These are phyloP conservation scores for Echiichthys vipera DNA, from an alignment of 2,797 vertebrate species.

Conservation along the genomic window DNA sequence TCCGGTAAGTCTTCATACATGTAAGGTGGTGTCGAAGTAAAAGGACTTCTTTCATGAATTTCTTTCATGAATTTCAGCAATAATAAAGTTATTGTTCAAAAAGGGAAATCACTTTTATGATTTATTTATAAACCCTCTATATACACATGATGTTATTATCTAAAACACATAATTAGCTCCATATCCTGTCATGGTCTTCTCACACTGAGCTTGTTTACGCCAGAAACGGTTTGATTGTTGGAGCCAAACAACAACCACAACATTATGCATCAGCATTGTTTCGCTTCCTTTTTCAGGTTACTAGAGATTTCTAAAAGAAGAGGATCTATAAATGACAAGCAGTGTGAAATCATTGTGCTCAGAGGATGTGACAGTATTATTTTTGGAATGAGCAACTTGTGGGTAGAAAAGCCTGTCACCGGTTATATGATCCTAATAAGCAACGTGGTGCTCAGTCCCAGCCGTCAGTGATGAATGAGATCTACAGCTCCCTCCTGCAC, in stretches of 20 bases:
- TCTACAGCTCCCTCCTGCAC: slow-evolving; percentile 32
- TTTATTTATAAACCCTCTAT: too few species aligned
- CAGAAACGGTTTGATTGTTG: slow-evolving; percentile 16
- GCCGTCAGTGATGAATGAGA: slow-evolving; percentile 43
- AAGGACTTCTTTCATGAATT: not conserved
- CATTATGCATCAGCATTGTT: not conserved
- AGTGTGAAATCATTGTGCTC: not conserved
- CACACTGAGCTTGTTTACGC: not conserved
- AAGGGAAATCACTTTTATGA: slow-evolving; percentile 13
- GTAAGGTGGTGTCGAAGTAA: not conserved
- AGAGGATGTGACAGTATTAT: slow-evolving; percentile 10
- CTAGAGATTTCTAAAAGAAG: not conserved
- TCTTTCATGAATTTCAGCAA: not conserved
- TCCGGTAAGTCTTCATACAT: not conserved
- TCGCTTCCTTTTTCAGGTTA: not conserved
- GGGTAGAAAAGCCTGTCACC: not conserved
- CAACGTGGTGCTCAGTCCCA: slow-evolving; percentile 14
- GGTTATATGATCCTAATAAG: slow-evolving; percentile 25
- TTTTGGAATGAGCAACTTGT: slow-evolving; percentile 13
- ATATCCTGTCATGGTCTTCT: slow-evolving; percentile 29
- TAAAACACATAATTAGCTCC: slow-evolving; percentile 37
- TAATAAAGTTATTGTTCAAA: slow-evolving; percentile 15
- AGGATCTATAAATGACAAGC: not conserved
- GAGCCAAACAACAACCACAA: slow-evolving; percentile 13
- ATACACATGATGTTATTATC: slow-evolving; percentile 40